Percentiles rank a stretch among this genome's conserved stretches.
Conservation (phyloP, 2,888 invertebrate species). For the Physocephala rufipes region DNA sequence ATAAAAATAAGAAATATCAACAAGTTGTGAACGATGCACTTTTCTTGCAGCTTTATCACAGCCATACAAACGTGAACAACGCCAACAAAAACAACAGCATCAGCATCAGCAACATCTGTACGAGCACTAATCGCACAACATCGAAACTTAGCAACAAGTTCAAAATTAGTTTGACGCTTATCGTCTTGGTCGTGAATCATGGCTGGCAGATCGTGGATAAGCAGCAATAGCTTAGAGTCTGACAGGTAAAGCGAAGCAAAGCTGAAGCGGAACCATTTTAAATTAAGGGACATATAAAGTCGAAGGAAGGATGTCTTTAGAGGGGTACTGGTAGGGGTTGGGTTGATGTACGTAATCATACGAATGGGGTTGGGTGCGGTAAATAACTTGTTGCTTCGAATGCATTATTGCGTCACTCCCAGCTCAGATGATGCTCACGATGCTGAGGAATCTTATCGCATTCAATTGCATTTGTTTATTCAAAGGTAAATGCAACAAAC, state of each 20-base stretch:
- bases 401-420: constrained; percentile 27
- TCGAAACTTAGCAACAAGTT: constrained; percentile 26
- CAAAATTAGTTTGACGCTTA: constrained; percentile 30
- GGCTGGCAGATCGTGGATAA: too few species aligned
- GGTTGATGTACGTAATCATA: too few species aligned
- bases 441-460: too few species aligned
- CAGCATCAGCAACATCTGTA: background rate
- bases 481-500: too few species aligned
- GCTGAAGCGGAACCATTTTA: too few species aligned
- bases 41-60: constrained; percentile 9
- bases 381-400: constrained; percentile 32
- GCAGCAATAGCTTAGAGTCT: too few species aligned
- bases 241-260: too few species aligned
- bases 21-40: background rate
- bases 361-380: background rate
- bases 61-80: background rate
- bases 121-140: background rate
- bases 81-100: background rate
- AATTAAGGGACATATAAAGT: too few species aligned
- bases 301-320: too few species aligned
- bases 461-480: too few species aligned
- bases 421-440: background rate
- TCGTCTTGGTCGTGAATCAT: background rate
- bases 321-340: too few species aligned
- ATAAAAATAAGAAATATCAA: too few species aligned